phyloP scores from a whole-genome alignment of 2,113 vertebrate genomes.

The Leiothrix lutea region DNA sequence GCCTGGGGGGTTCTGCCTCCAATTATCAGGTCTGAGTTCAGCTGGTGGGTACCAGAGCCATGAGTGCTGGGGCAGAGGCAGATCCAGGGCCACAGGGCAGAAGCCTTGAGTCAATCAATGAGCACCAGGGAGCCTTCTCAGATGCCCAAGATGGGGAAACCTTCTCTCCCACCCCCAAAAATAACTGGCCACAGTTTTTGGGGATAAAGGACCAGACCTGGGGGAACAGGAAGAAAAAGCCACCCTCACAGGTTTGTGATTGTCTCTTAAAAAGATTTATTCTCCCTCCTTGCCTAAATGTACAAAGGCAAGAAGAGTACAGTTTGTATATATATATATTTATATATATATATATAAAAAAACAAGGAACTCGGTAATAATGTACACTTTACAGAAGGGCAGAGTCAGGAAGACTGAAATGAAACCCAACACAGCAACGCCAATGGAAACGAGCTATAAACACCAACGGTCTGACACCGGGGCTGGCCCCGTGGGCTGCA shows the following conservation, averaged over 20 bases:
- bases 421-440: slow-evolving; percentile 85
- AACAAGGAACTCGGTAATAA: slow-evolving; percentile 90
- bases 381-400: slow-evolving; percentile 94
- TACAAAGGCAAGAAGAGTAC: slow-evolving; percentile 93
- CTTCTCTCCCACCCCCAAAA: background rate
- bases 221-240: slow-evolving; percentile 69
- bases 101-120: rapidly evolving
- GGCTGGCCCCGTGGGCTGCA: background rate
- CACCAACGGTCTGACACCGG: slow-evolving; percentile 77
- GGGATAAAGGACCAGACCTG: background rate
- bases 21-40: background rate
- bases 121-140: background rate
- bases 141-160: too few relatives aligned
- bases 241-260: slow-evolving; percentile 82
- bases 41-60: background rate
- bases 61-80: rapidly evolving
- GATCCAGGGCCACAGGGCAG: rapidly evolving
- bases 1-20: background rate
- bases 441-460: slow-evolving; percentile 85
- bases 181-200: background rate
- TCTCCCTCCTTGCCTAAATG: slow-evolving; percentile 91
- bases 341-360: slow-evolving; percentile 81
- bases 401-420: slow-evolving; percentile 81
- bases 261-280: slow-evolving; percentile 99
- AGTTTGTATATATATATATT: slow-evolving; percentile 83